Evolutionary conservation across 2,797 vertebrate species (phyloP).

Genomic region (Darevskia nairensis): DNA sequence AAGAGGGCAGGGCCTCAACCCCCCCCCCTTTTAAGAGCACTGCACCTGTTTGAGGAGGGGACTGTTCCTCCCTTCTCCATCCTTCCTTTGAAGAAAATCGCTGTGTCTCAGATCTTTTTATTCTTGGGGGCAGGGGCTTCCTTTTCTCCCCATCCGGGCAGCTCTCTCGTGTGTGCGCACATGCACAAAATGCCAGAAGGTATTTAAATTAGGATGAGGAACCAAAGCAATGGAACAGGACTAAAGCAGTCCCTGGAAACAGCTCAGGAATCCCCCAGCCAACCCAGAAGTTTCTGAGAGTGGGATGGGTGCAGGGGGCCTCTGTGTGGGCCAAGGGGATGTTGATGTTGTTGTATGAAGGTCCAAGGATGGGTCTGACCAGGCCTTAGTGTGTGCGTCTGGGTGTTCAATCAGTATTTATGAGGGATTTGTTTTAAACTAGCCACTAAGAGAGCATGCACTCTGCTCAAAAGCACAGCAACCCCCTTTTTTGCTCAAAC

Average conservation of each 20-base stretch:
- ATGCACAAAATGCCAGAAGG: background rate
- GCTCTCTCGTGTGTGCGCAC: background rate
- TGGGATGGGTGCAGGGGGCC: background rate
- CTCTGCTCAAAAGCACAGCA: background rate
- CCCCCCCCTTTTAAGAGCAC: background rate
- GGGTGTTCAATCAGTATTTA: background rate
- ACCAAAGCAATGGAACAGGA: slow-evolving; percentile 2
- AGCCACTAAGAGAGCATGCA: background rate
- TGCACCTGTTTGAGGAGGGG: background rate
- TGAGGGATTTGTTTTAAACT: slow-evolving; percentile 7
- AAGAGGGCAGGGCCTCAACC: background rate
- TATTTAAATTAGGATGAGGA: background rate
- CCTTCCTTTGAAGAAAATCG: background rate
- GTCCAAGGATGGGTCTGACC: background rate
- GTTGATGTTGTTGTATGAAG: background rate
- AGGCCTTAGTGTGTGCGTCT: background rate
- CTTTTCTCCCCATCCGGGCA: background rate
- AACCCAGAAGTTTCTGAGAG: background rate
- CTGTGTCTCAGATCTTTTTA: slow-evolving; percentile 18
- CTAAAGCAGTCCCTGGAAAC: background rate
- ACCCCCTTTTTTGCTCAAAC: background rate
- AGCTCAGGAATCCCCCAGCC: background rate
- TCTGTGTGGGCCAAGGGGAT: background rate
- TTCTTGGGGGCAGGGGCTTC: background rate
- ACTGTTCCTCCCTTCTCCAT: background rate